These are phyloP conservation scores for Leistus spinibarbis DNA, from an alignment of 2,888 invertebrate species.

Conservation along the genomic window DNA sequence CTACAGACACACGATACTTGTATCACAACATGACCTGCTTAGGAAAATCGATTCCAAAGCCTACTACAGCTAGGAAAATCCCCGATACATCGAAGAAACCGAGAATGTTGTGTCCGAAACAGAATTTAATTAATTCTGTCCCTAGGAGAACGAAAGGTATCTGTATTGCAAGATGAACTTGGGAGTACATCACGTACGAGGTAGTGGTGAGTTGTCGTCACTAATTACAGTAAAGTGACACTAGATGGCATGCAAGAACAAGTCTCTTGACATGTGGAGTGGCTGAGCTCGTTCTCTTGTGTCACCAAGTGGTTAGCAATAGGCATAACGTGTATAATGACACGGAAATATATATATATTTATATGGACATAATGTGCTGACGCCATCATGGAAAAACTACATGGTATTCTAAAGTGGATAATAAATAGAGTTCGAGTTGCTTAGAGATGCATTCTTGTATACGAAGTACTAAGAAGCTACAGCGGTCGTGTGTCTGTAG, in stretches of 20 bases:
- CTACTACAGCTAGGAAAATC: no score
- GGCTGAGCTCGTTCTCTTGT: constrained; percentile 4
- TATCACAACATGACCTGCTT: no score
- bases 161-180: background rate
- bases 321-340: constrained; percentile 15
- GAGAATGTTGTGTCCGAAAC: background rate
- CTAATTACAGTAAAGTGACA: background rate
- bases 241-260: constrained; percentile 11
- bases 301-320: constrained; percentile 16
- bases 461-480: no score
- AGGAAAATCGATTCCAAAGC: no score
- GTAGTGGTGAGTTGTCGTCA: background rate
- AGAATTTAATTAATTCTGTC: background rate
- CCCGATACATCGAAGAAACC: background rate
- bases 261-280: constrained; percentile 33
- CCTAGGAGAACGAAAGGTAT: background rate
- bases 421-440: background rate
- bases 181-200: background rate
- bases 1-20: no score
- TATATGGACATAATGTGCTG: background rate
- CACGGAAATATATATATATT: constrained; percentile 30
- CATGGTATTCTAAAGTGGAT: background rate
- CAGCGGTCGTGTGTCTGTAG: no score
- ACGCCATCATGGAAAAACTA: background rate
- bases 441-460: no score